These are phyloP conservation scores for Prunella himalayana DNA, from an alignment of 2,113 vertebrate genomes.

Conservation along the genomic window DNA sequence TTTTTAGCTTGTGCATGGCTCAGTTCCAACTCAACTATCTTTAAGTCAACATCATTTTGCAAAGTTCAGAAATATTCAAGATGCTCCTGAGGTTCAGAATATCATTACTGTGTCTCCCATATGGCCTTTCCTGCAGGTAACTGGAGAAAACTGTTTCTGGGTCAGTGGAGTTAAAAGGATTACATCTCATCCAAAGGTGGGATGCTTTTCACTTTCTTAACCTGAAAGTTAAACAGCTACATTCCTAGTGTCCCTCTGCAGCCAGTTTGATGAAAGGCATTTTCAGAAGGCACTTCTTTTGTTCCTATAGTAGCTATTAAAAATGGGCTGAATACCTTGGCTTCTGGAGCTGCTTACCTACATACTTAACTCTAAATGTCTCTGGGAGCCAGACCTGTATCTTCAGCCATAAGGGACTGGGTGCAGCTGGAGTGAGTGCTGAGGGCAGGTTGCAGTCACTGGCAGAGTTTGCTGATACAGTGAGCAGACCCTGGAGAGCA, in stretches of 20 bases:
- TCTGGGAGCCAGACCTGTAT: neutral
- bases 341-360: neutral
- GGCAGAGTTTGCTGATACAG: neutral
- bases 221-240: neutral
- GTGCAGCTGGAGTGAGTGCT: neutral
- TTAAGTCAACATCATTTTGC: neutral
- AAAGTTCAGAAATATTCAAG: neutral
- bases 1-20: neutral
- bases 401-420: neutral
- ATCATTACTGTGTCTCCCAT: neutral
- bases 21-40: neutral
- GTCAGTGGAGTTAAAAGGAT: neutral
- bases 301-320: neutral
- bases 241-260: neutral
- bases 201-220: neutral
- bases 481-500: neutral
- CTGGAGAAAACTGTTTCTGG: neutral
- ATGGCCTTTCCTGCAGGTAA: fast-evolving
- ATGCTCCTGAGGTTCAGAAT: neutral
- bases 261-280: neutral
- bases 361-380: neutral
- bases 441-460: neutral
- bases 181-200: neutral
- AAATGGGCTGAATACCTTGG: neutral
- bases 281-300: neutral